Evolutionary conservation across 2,797 vertebrate species (phyloP).

Genomic region (Coluber constrictor): DNA sequence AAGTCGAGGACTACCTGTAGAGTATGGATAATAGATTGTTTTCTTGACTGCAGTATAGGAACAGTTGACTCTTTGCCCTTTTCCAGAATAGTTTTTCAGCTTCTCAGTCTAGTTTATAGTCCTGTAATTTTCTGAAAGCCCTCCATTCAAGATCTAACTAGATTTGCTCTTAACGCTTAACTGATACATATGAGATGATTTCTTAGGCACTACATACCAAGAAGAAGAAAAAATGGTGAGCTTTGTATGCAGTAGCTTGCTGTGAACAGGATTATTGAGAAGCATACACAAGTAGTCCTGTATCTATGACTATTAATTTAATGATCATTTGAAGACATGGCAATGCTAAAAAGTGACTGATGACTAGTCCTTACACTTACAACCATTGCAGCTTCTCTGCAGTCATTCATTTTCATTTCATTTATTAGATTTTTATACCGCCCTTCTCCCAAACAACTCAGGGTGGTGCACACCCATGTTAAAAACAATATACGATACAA

Average conservation of each 20-base stretch:
- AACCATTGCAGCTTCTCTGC: neutral
- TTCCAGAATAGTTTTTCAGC: neutral
- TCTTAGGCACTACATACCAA: rapidly evolving
- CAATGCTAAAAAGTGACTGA: neutral
- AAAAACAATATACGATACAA: too few relatives aligned
- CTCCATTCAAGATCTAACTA: neutral
- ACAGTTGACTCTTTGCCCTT: neutral
- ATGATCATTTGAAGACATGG: neutral
- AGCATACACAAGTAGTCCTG: neutral
- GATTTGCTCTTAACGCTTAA: neutral
- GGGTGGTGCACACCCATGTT: too few relatives aligned
- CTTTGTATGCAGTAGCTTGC: neutral
- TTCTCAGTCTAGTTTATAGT: neutral
- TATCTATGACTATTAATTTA: neutral
- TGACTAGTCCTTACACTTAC: neutral
- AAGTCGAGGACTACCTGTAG: neutral
- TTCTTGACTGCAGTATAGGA: neutral
- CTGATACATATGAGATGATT: neutral
- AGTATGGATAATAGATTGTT: neutral
- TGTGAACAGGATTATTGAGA: neutral
- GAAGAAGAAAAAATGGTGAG: neutral
- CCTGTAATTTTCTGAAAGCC: neutral
- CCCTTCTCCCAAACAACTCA: too few relatives aligned
- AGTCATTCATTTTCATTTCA: neutral
- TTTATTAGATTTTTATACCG: too few relatives aligned